Evolutionary conservation across 2,797 vertebrate species (phyloP), one percentile per base, ranked within the genome.

Genomic region (Fundulus diaphanus): DNA sequence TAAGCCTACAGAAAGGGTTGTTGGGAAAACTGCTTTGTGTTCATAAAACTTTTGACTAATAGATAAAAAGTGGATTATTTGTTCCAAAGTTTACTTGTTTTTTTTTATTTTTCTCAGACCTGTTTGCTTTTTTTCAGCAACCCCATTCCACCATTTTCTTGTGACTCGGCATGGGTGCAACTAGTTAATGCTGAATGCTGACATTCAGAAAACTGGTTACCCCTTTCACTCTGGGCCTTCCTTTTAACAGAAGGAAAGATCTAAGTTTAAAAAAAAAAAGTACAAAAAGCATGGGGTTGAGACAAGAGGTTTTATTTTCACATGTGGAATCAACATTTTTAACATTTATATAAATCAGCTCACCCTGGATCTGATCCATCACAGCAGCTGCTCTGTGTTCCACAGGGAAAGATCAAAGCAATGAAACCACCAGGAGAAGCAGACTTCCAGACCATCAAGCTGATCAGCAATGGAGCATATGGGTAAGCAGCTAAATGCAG

Each of bases 371-470:
- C 22, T 33, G 27, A 5, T 31, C 70, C 61, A 72, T 35, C 5
- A 33, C 16, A 2, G 7, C 67, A 48, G 69, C 24, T 83, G 51
- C 78, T 81, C 3, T 87, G 61, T 86, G 54, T 82, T 84, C 78
- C 79, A 35, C 92, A 98, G 97, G 95, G 95, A 48, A 97, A 96
- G 66, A 90, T 93, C 3, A 95, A 93, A 82, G 79, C 95, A 42
- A 97, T 97, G 90, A 98, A 97, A 61, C 95, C 96, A 0, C 97
- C 97, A 0, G 96, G 95, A 31, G 97, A 99, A 89, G 94, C 91
- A 0, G 97, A 98, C 88, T 98, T 98, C n/a, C 97, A 98, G 90
- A 98, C 95, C 81, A 98, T 98, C 92, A 98, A 99, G 84, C 95
- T 98, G 73, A 98, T 98, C 89, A 98, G 97, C 92, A 97, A 98